Evolutionary conservation across 2,113 vertebrate genomes (phyloP).

Genomic region (human (Homo sapiens)): DNA sequence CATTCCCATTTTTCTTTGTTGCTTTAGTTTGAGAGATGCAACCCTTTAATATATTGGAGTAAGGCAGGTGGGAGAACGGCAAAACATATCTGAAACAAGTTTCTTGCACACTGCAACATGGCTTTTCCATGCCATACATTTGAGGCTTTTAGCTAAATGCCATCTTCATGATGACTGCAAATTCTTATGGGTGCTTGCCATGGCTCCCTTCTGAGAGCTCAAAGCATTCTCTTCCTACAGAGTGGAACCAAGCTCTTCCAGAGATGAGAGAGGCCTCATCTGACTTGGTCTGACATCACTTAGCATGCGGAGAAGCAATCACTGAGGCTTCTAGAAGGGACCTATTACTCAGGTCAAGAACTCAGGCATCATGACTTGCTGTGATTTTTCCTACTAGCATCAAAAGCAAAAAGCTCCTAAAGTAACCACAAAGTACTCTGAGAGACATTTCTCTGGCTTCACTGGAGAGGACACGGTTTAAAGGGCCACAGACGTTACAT

Average conservation of each 20-base stretch:
- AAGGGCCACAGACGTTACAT: background rate
- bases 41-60: background rate
- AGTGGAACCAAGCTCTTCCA: background rate
- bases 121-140: background rate
- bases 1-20: background rate
- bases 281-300: background rate
- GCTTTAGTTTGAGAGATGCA: background rate
- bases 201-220: background rate
- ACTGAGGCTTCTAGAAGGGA: background rate
- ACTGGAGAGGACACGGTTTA: conserved; percentile 11
- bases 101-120: background rate
- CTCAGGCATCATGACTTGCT: background rate
- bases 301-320: background rate
- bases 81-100: background rate
- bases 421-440: conserved; percentile 27
- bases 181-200: background rate
- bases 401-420: conserved; percentile 15
- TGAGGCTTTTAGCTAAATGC: background rate
- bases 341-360: background rate
- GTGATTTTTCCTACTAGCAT: conserved; percentile 30
- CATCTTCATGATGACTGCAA: background rate
- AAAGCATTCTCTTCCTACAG: accelerated
- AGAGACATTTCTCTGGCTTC: conserved; percentile 20
- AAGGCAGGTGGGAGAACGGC: too few species aligned
- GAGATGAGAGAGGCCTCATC: background rate